Evolutionary conservation across 1,140 invertebrate genomes (phyloP), one percentile per base, ranked within the genome.

Genomic region (Phymastichus coffea): DNA sequence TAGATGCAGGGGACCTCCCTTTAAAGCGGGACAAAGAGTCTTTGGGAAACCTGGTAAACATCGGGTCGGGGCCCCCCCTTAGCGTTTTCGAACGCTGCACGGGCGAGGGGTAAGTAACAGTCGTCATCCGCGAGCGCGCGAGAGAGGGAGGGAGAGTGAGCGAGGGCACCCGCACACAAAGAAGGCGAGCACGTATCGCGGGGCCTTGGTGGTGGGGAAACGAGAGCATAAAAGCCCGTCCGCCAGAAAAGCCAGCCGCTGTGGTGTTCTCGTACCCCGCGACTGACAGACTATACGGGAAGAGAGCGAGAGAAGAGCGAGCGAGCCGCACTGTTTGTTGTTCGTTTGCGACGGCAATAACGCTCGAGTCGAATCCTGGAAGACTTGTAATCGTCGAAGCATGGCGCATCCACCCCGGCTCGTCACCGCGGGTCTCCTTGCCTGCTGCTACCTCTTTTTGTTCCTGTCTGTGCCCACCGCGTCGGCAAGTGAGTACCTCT

Each of bases 181-280:
- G n/a, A n/a, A n/a, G n/a, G n/a, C n/a, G n/a, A n/a, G n/a, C n/a
- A n/a, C n/a, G n/a, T n/a, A n/a, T n/a, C 62, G 65, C 63, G 64
- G 60, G 57, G 63, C 49, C 64, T 57, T 47, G 57, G 60, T 49
- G 64, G 67, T 65, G 74, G 70, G 68, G 63, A 64, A 63, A 66
- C 72, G 72, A 78, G 73, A 80, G 74, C 77, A 78, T 78, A 80
- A 80, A 80, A 80, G 75, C 74, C 63, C 65, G 73, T 38, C 64
- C 70, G 71, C 19, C 72, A 73, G 72, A 77, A 77, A 79, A 76
- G 69, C 70, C 67, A 60, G 65, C 66, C 70, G 73, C 75, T 78
- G 73, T 77, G 68, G 74, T 76, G 71, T 75, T 70, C 73, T 68
- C 66, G 70, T 70, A 72, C 66, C 68, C 71, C 63, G 47, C 57